phyloP scores from a whole-genome alignment of 2,888 invertebrate genomes.

The Hypercompe scribonia region DNA sequence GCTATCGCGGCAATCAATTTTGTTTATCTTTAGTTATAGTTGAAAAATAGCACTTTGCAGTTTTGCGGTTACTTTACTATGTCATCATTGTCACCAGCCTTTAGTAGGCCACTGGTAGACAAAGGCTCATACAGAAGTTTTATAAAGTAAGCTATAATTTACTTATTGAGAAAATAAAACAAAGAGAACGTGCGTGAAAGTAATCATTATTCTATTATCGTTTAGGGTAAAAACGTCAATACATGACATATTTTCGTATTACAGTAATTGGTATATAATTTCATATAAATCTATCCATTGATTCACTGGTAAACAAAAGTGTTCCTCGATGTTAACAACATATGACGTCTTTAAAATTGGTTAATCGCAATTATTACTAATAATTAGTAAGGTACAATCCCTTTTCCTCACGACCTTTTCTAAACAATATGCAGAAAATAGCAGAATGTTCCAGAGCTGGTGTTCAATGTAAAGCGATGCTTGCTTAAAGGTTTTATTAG shows the following conservation, averaged over 20 bases:
- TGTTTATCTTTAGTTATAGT: too few species aligned
- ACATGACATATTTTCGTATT: not conserved
- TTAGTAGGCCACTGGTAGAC: too few species aligned
- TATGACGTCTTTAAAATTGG: constrained; percentile 5
- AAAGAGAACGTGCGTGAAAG: not conserved
- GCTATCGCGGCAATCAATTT: too few species aligned
- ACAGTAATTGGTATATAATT: not conserved
- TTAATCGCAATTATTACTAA: not conserved
- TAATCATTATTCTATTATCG: not conserved
- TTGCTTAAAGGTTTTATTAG: not conserved
- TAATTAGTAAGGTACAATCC: constrained; percentile 14
- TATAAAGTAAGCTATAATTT: not conserved
- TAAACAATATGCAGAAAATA: not conserved
- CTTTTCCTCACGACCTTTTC: constrained; percentile 7
- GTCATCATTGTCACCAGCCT: too few species aligned
- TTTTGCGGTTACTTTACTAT: too few species aligned
- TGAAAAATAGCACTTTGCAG: too few species aligned
- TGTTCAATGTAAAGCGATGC: not conserved
- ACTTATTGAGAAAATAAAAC: not conserved
- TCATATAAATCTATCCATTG: not conserved
- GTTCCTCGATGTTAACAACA: not conserved
- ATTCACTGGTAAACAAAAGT: not conserved
- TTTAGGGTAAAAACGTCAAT: not conserved
- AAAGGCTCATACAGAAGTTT: too few species aligned
- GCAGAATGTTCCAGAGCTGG: not conserved